Conservation (phyloP, 2,797 vertebrate genomes). For the Todus mexicanus region DNA sequence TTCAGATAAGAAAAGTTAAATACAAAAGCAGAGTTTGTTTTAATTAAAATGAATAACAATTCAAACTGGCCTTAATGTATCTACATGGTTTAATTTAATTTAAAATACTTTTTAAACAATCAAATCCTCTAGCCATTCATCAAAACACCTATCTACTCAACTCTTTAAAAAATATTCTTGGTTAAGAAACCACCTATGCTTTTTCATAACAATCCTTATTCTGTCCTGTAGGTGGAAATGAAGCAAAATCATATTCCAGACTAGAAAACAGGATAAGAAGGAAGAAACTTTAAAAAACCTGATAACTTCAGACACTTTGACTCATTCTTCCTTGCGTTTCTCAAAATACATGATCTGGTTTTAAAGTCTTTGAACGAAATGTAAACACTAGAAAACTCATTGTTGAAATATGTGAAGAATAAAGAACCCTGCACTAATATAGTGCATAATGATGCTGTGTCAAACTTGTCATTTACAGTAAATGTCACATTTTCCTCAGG, state of each 20-base stretch:
- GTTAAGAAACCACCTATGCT: constrained; percentile 54
- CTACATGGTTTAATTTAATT: constrained; percentile 70
- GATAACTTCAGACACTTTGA: constrained; percentile 68
- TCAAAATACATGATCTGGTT: constrained; percentile 71
- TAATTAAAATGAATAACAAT: constrained; percentile 77
- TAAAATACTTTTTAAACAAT: constrained; percentile 68
- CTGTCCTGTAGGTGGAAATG: constrained; percentile 55
- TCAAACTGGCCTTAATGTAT: constrained; percentile 66
- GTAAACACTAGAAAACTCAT: constrained; percentile 90
- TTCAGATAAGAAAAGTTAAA: constrained; percentile 81
- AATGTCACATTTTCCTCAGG: constrained; percentile 71
- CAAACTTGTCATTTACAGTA: constrained; percentile 78
- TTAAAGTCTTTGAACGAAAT: constrained; percentile 76
- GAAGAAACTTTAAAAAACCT: constrained; percentile 72
- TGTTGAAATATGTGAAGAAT: constrained; percentile 77
- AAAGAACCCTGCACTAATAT: constrained; percentile 92
- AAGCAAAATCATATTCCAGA: constrained; percentile 60
- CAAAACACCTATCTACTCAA: constrained; percentile 48
- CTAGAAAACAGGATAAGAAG: constrained; percentile 72
- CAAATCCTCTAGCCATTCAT: constrained; percentile 62
- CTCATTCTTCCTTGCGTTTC: constrained; percentile 64
- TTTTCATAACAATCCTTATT: constrained; percentile 53
- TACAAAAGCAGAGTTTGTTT: constrained; percentile 78
- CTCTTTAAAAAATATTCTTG: constrained; percentile 50
- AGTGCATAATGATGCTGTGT: constrained; percentile 87